phyloP scores from a whole-genome alignment of 2,888 invertebrate species.

The Eulithis prunata region DNA sequence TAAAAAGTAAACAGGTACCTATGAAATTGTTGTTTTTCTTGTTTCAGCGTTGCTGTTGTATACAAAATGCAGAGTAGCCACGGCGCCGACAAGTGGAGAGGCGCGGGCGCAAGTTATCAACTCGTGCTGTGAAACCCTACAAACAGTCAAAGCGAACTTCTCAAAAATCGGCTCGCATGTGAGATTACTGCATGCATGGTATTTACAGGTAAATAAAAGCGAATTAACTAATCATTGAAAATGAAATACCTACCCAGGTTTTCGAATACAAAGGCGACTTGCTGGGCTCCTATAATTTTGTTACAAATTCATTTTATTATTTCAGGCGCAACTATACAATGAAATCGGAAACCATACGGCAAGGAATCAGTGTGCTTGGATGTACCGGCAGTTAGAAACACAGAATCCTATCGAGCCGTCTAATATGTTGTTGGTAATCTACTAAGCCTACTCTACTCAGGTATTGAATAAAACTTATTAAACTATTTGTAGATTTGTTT shows the following conservation, averaged over 20 bases:
- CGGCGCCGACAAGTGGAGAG: constrained; percentile 78
- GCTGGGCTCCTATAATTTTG: neutral
- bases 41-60: constrained; percentile 86
- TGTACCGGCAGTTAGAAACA: constrained; percentile 90
- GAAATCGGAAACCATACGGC: constrained; percentile 88
- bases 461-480: constrained; percentile 25
- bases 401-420: constrained; percentile 87
- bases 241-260: too few species aligned
- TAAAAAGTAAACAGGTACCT: too few species aligned
- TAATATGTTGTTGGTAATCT: constrained; percentile 80
- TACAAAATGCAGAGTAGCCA: constrained; percentile 90
- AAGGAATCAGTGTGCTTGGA: constrained; percentile 92
- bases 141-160: constrained; percentile 88
- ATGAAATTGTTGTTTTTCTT: too few species aligned
- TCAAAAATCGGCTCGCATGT: constrained; percentile 90
- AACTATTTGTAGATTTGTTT: constrained; percentile 22
- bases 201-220: constrained; percentile 83
- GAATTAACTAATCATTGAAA: neutral
- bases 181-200: constrained; percentile 89
- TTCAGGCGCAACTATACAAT: constrained; percentile 89
- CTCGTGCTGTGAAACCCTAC: constrained; percentile 85
- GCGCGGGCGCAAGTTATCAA: constrained; percentile 79
- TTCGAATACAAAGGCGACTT: too few species aligned
- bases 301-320: constrained; percentile 40
- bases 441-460: constrained; percentile 16